Percentiles rank a stretch among this genome's conserved stretches.
These are phyloP conservation scores for Arctopsyche grandis DNA, from an alignment of 1,140 invertebrate genomes.

Conservation along the genomic window DNA sequence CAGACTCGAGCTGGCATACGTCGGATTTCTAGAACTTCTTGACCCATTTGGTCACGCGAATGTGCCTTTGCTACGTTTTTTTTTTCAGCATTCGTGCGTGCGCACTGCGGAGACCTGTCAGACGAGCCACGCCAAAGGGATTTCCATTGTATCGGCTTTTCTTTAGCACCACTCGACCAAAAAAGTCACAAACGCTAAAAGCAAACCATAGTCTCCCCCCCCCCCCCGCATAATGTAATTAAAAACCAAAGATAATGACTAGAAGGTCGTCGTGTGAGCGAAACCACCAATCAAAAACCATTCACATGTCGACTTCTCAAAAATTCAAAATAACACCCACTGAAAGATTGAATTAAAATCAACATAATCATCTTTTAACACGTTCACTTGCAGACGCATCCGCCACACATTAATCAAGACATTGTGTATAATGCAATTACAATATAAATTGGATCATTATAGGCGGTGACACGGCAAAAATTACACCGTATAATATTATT, in stretches of 20 bases:
- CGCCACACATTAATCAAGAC: slow-evolving; percentile 10
- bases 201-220: neutral
- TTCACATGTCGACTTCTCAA: too few relatives aligned
- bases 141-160: slow-evolving; percentile 16
- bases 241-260: too few relatives aligned
- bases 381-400: neutral
- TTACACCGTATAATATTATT: neutral
- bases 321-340: too few relatives aligned
- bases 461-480: neutral
- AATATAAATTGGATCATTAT: slow-evolving; percentile 15
- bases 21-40: slow-evolving; percentile 51
- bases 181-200: slow-evolving; percentile 8
- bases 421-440: slow-evolving; percentile 6
- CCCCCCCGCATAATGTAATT: too few relatives aligned
- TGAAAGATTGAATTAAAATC: neutral
- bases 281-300: too few relatives aligned
- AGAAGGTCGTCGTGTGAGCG: too few relatives aligned
- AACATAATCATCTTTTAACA: slow-evolving; percentile 1
- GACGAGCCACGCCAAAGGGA: slow-evolving; percentile 25
- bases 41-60: slow-evolving; percentile 55
- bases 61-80: slow-evolving; percentile 24
- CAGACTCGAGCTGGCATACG: slow-evolving; percentile 12
- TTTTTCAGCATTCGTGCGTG: slow-evolving; percentile 9
- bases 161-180: neutral
- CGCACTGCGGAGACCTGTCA: slow-evolving; percentile 16